phyloP scores from a whole-genome alignment of 2,113 vertebrate genomes.

The Alligator mississippiensis region DNA sequence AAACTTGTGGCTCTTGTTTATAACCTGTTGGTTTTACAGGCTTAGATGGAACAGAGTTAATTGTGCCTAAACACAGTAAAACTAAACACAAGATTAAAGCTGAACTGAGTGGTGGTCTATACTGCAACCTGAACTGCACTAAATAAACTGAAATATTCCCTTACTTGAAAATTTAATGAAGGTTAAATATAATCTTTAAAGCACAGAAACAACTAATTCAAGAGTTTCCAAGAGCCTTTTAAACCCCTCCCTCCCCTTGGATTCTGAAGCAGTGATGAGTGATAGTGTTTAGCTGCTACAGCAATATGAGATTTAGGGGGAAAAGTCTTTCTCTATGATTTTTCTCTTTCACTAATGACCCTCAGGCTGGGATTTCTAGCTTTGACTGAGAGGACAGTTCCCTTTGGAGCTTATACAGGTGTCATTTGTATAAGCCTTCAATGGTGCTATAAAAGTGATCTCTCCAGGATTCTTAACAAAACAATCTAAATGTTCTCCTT shows the following conservation, averaged over 20 bases:
- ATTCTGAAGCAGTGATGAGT: constrained; percentile 72
- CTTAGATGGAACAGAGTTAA: constrained; percentile 15
- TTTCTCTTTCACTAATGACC: constrained; percentile 2
- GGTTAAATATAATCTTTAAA: constrained; percentile 70
- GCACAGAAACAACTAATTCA: constrained; percentile 60
- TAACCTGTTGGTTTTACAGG: constrained; percentile 23
- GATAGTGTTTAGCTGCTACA: constrained; percentile 70
- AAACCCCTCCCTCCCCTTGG: constrained; percentile 8
- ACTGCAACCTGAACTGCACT: constrained; percentile 62
- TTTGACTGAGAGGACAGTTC: not conserved
- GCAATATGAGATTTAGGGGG: not conserved
- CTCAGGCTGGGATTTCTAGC: constrained; percentile 7
- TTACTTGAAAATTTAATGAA: constrained; percentile 69
- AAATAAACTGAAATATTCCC: constrained; percentile 65
- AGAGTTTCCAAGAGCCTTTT: constrained; percentile 62
- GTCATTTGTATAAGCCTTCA: constrained; percentile 24
- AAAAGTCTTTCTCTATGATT: not conserved
- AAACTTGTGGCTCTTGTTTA: not conserved
- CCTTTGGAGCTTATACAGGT: constrained; percentile 43
- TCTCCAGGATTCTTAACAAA: not conserved
- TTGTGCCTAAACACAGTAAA: constrained; percentile 13
- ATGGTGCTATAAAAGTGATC: constrained; percentile 10
- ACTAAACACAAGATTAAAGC: constrained; percentile 59
- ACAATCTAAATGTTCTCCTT: constrained; percentile 20
- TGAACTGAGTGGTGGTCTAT: constrained; percentile 51